phyloP scores from a whole-genome alignment of 2,888 invertebrate species.

The Zeuzera pyrina region DNA sequence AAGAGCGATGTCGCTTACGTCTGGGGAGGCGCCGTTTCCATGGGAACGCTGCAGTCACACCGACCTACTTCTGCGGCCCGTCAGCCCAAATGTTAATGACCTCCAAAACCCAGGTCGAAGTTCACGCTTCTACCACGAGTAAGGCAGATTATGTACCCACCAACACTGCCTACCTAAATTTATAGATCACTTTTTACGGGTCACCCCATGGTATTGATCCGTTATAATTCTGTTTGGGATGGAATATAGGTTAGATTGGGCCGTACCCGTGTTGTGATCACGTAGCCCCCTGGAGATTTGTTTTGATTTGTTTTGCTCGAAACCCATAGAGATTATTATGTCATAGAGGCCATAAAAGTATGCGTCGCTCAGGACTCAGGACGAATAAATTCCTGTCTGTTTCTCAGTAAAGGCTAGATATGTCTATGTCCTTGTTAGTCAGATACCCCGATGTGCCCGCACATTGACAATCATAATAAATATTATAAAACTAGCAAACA shows the following conservation, averaged over 20 bases:
- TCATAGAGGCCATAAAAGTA: no score
- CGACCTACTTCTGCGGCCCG: conserved; percentile 57
- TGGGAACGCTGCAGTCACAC: conserved; percentile 58
- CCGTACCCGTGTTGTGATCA: conserved; percentile 19
- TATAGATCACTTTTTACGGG: conserved; percentile 48
- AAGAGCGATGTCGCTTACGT: conserved; percentile 16
- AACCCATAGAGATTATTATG: no score
- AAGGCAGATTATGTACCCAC: conserved; percentile 24
- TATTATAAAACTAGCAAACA: background rate
- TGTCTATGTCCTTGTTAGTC: no score
- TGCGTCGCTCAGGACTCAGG: no score
- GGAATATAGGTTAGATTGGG: conserved; percentile 54
- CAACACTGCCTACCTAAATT: conserved; percentile 35
- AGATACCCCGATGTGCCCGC: no score
- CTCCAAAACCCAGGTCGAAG: conserved; percentile 72
- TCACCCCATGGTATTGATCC: conserved; percentile 66
- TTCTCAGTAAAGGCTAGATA: no score
- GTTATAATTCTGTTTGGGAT: conserved; percentile 37
- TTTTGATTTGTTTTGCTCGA: no score
- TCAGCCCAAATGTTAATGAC: conserved; percentile 71
- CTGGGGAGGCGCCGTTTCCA: conserved; percentile 40
- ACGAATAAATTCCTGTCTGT: no score
- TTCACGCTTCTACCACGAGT: conserved; percentile 66
- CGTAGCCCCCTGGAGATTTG: conserved; percentile 23
- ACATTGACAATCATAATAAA: background rate